Percentiles rank a stretch among this genome's conserved stretches.
Evolutionary conservation across 1,140 invertebrate species (phyloP).

Genomic region (Neodiprion pinetum): DNA sequence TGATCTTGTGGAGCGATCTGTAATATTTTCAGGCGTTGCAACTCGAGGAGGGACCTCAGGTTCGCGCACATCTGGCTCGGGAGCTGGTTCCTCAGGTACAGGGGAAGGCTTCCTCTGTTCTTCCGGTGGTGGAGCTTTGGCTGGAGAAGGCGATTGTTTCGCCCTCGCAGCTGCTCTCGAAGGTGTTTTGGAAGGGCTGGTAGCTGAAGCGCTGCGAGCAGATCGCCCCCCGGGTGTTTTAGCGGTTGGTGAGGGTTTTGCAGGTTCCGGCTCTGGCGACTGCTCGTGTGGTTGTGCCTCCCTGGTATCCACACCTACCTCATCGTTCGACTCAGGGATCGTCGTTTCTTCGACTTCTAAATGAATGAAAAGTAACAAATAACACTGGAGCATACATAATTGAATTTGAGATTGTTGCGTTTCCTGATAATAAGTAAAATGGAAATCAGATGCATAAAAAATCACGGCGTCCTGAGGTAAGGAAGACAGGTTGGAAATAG

Average conservation of each 20-base stretch:
- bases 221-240: conserved; percentile 50
- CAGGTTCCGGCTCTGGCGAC: conserved; percentile 37
- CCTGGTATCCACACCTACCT: conserved; percentile 14
- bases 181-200: conserved; percentile 30
- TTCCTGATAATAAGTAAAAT: no score
- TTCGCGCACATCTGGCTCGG: background rate
- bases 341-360: conserved; percentile 8
- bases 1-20: conserved; percentile 5
- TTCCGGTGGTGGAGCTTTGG: conserved; percentile 21
- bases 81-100: conserved; percentile 7
- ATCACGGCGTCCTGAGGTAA: no score
- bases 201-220: conserved; percentile 41
- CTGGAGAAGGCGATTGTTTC: conserved; percentile 25
- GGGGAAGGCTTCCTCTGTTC: background rate
- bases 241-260: conserved; percentile 23
- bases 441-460: no score
- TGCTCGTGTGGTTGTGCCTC: conserved; percentile 28
- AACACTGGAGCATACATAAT: no score
- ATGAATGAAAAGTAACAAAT: no score
- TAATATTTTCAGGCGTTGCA: conserved; percentile 32
- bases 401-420: no score
- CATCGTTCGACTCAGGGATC: conserved; percentile 1
- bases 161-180: conserved; percentile 28
- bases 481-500: background rate
- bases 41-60: conserved; percentile 29